Base-by-base conservation (phyloP, 2,888 invertebrate genomes). In the Oxystoma pomonae region DNA sequence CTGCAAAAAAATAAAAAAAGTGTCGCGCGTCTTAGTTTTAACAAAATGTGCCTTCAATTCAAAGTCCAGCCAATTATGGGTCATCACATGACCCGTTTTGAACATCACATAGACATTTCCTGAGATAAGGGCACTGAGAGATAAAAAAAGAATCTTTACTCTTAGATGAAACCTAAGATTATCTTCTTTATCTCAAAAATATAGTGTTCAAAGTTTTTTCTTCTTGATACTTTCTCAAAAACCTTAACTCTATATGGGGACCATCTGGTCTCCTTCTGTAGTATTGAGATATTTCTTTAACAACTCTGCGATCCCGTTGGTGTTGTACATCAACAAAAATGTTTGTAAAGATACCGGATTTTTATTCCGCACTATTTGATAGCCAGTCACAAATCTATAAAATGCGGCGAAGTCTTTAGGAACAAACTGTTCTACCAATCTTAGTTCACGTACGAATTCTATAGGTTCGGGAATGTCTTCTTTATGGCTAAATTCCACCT, bases 261-360 rank as follows among this genome's bases (percentile, higher is more conserved):
- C 35, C 35, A 35, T 35, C 35, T 35, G 35, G 12, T 35, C 35
- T 35, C 62, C 64, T 35, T 66, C 64, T 21, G 18, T 55, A 18
- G 60, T 62, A 20, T 65, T 57, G 61, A 70, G 61, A 63, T 72
- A 75, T 20, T 68, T 70, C 17, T 67, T 66, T 9, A 71, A 67
- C 59, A 73, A 64, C 19, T 63, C 63, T 19, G 68, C 68, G 2
- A 74, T 66, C 18, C 74, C 65, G 58, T 74, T 74, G 2, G 75
- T 75, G 62, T 75, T 76, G 55, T 74, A 73, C 69, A 76, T 71
- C 3, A 71, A 71, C 21, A 76, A 64, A 66, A 76, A 76, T 7
- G 73, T 72, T 55, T 72, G 63, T 63, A 76, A 74, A n/a, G 74
- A 73, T 20, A 76, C 73, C 3, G 76, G 76, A 12, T 65, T 64